Conservation (phyloP, 1,140 invertebrate genomes). For the Phymorhynchus buccinoides region DNA sequence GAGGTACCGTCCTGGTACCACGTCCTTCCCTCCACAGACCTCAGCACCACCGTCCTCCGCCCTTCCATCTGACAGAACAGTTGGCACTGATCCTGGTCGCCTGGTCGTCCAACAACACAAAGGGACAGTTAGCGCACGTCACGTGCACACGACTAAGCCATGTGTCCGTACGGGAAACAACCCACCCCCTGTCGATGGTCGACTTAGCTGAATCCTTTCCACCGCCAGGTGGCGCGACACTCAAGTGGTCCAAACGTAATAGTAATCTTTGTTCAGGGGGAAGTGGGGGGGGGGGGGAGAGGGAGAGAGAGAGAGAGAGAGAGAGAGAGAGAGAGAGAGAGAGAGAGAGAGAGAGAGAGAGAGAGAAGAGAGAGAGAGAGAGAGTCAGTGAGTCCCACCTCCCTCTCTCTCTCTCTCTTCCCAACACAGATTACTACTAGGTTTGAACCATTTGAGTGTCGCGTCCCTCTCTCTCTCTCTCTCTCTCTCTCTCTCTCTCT, state of each 20-base stretch:
- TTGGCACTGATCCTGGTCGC: constrained; percentile 38
- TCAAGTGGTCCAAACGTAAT: neutral
- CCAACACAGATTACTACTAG: too few species aligned
- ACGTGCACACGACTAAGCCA: neutral
- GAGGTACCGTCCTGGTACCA: constrained; percentile 45
- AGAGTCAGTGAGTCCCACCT: too few species aligned
- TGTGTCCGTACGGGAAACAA: neutral
- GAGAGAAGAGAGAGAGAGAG: too few species aligned
- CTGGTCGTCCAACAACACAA: constrained; percentile 16
- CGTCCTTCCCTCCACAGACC: constrained; percentile 28
- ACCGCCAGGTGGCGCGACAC: too few species aligned
- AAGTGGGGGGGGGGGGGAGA: neutral
- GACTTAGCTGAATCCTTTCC: neutral
- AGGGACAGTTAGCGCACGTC: neutral
- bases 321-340: neutral
- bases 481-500: too few species aligned
- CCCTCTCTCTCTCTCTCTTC: too few species aligned
- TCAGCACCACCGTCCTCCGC: constrained; percentile 6
- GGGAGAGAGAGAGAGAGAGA: neutral
- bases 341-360: neutral
- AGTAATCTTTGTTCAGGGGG: neutral
- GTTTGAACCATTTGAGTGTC: too few species aligned
- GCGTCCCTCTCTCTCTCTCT: too few species aligned
- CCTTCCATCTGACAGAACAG: constrained; percentile 36
- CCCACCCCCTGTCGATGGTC: neutral